A percentile compares a stretch with the other conserved stretches of the same genome.
Evolutionary conservation across 1,140 invertebrate genomes (phyloP).

Genomic region (Homalodisca vitripennis): DNA sequence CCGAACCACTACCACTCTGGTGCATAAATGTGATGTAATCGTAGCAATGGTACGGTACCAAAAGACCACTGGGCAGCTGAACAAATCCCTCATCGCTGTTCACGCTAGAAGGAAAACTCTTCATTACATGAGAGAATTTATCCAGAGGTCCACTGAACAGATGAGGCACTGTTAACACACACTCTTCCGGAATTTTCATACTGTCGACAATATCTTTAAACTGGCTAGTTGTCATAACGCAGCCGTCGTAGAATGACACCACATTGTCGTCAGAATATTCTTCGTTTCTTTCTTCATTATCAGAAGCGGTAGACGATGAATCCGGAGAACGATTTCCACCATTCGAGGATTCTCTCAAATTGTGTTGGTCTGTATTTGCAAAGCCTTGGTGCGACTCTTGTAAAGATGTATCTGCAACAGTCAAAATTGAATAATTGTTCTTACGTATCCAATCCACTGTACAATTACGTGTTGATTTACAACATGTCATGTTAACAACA

Average conservation of each 20-base stretch:
- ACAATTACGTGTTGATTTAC: too few relatives aligned
- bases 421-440: too few relatives aligned
- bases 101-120: neutral
- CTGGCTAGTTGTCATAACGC: neutral
- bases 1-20: neutral
- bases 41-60: neutral
- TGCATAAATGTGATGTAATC: neutral
- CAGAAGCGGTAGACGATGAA: too few relatives aligned
- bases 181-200: neutral
- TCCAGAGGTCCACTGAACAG: slow-evolving; percentile 2
- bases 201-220: neutral
- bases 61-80: neutral
- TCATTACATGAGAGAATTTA: neutral
- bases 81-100: neutral
- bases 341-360: too few relatives aligned
- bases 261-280: neutral
- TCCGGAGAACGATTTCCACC: too few relatives aligned
- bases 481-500: too few relatives aligned
- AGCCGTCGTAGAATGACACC: neutral
- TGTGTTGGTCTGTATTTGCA: too few relatives aligned
- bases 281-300: neutral
- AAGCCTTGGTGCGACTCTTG: too few relatives aligned
- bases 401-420: too few relatives aligned
- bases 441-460: too few relatives aligned
- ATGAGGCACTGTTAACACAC: neutral